phyloP scores from a whole-genome alignment of 1,140 invertebrate species.

The Vollenhovia emeryi region DNA sequence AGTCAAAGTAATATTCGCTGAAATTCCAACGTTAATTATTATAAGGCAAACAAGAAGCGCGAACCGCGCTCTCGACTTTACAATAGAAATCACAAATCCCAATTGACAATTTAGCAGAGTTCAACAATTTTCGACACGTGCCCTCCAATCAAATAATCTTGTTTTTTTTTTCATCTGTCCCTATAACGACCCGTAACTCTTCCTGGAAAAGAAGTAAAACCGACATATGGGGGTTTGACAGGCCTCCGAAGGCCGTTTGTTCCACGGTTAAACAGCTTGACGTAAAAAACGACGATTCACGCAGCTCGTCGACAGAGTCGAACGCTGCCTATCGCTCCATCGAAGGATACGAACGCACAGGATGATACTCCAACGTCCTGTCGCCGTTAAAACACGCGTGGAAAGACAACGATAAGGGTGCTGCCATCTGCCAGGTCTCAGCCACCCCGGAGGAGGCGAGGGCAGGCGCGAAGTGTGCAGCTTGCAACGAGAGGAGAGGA shows the following conservation, averaged over 20 bases:
- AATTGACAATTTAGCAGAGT: neutral
- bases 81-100: neutral
- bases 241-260: neutral
- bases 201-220: neutral
- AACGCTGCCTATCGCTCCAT: constrained; percentile 18
- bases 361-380: constrained; percentile 18
- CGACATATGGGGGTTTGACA: constrained; percentile 20
- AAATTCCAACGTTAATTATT: neutral
- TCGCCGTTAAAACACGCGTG: neutral
- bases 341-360: constrained; percentile 20
- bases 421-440: constrained; percentile 51
- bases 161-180: neutral
- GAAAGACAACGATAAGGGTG: constrained; percentile 41
- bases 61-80: neutral
- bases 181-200: neutral
- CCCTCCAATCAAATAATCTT: neutral
- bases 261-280: constrained; percentile 32
- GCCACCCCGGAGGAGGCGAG: constrained; percentile 38
- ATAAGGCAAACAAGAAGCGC: neutral
- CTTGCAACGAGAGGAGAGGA: constrained; percentile 33
- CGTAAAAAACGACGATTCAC: constrained; percentile 35
- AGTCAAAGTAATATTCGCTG: neutral
- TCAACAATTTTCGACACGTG: neutral
- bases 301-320: constrained; percentile 29
- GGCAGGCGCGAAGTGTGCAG: constrained; percentile 54